These are phyloP conservation scores for Ophioderma brevispina DNA, from an alignment of 35 echinoderm and acorn worm species.

Conservation along the genomic window DNA sequence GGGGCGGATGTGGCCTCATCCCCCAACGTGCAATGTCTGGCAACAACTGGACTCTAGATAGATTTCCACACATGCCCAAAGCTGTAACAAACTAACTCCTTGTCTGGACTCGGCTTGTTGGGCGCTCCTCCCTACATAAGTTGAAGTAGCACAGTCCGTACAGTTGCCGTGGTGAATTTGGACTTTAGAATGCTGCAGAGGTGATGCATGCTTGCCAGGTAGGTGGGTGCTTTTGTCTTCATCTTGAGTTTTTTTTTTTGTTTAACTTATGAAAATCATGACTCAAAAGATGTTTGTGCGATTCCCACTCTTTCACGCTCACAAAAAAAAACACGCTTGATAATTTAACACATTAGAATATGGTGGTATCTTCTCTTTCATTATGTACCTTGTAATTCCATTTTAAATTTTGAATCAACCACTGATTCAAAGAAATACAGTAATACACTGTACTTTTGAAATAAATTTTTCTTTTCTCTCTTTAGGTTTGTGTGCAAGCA, in stretches of 20 bases:
- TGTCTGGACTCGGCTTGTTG: slow-evolving; percentile 74
- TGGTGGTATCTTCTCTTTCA: not conserved
- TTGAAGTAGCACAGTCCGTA: slow-evolving; percentile 61
- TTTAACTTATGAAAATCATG: not conserved
- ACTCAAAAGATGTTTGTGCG: no score
- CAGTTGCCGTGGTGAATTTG: slow-evolving; percentile 63
- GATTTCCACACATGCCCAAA: slow-evolving; percentile 47
- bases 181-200: slow-evolving; percentile 78
- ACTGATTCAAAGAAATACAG: not conserved
- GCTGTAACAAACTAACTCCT: slow-evolving; percentile 50
- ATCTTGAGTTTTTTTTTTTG: not conserved
- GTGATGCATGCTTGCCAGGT: slow-evolving; percentile 77
- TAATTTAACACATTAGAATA: not conserved
- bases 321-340: not conserved
- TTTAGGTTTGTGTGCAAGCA: slow-evolving; percentile 71
- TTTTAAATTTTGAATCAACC: not conserved
- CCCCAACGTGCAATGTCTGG: slow-evolving; percentile 77
- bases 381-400: not conserved
- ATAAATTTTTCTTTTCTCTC: not conserved
- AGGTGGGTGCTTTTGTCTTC: slow-evolving; percentile 45
- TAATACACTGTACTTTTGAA: no score
- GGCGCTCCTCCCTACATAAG: slow-evolving; percentile 56
- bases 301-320: no score
- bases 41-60: slow-evolving; percentile 76
- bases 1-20: slow-evolving; percentile 81